Evolutionary conservation across 1,140 invertebrate species (phyloP).

Genomic region (Apocrypta bakeri): DNA sequence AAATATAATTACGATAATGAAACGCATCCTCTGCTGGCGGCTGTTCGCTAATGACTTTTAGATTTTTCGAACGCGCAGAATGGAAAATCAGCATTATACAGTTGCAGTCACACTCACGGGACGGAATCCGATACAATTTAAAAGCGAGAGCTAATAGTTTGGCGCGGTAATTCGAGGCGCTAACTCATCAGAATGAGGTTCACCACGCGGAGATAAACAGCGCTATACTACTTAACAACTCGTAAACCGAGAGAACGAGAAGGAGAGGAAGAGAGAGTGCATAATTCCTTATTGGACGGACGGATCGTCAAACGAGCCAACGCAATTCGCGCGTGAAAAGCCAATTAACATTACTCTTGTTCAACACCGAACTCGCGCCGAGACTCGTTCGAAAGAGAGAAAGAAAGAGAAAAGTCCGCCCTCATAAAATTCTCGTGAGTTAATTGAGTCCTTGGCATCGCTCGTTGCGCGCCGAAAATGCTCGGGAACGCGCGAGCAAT

Average conservation of each 20-base stretch:
- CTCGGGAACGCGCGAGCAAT: constrained; percentile 29
- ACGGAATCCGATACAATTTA: not conserved
- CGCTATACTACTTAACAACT: constrained; percentile 64
- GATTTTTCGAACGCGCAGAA: not conserved
- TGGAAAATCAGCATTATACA: not conserved
- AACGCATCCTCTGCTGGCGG: constrained; percentile 4
- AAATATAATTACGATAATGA: constrained; percentile 34
- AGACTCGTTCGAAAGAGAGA: constrained; percentile 31
- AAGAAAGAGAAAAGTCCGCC: constrained; percentile 41
- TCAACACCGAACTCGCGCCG: constrained; percentile 57
- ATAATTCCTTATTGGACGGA: constrained; percentile 58
- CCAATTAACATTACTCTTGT: constrained; percentile 65
- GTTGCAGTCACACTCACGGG: not conserved
- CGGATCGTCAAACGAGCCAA: constrained; percentile 54
- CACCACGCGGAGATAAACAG: constrained; percentile 58
- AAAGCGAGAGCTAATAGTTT: not conserved
- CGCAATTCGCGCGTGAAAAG: constrained; percentile 63
- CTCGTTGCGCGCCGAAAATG: constrained; percentile 37
- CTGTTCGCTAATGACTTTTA: constrained; percentile 5
- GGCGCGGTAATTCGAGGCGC: constrained; percentile 33
- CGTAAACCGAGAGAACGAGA: constrained; percentile 56
- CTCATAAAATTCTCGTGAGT: constrained; percentile 65
- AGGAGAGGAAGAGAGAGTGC: constrained; percentile 55
- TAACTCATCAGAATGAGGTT: constrained; percentile 20
- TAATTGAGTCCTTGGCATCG: constrained; percentile 62